phyloP scores from a whole-genome alignment of 1,140 invertebrate genomes.

The Gryon sp. region DNA sequence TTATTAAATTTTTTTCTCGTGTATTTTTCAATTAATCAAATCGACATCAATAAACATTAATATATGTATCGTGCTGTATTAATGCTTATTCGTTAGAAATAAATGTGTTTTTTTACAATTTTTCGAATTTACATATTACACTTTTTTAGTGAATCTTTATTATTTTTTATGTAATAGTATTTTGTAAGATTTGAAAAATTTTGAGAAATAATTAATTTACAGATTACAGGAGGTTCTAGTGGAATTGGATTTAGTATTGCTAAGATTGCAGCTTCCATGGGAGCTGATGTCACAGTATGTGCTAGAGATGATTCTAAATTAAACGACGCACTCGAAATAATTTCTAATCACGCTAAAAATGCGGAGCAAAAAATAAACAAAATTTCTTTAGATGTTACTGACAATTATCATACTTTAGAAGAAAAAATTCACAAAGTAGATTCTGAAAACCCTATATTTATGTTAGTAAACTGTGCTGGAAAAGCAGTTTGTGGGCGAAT shows the following conservation, averaged over 20 bases:
- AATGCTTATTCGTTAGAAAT: no score
- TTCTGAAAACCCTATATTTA: conserved; percentile 87
- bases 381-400: conserved; percentile 87
- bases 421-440: conserved; percentile 83
- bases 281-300: conserved; percentile 40
- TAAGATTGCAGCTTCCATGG: conserved; percentile 13
- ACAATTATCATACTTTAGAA: conserved; percentile 83
- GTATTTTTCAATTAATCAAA: no score
- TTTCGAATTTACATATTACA: no score
- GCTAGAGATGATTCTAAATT: conserved; percentile 31
- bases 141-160: background rate
- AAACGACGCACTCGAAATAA: no score
- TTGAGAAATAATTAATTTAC: no score
- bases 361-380: conserved; percentile 85
- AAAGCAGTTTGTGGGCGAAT: conserved; percentile 88
- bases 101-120: no score
- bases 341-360: no score
- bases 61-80: no score
- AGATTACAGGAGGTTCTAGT: conserved; percentile 47
- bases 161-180: background rate
- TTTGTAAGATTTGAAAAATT: background rate
- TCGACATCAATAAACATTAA: no score
- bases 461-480: conserved; percentile 96
- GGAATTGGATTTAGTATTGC: conserved; percentile 44
- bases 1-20: no score